Conservation (phyloP, 2,797 vertebrate species). For the Denticeps clupeoides region DNA sequence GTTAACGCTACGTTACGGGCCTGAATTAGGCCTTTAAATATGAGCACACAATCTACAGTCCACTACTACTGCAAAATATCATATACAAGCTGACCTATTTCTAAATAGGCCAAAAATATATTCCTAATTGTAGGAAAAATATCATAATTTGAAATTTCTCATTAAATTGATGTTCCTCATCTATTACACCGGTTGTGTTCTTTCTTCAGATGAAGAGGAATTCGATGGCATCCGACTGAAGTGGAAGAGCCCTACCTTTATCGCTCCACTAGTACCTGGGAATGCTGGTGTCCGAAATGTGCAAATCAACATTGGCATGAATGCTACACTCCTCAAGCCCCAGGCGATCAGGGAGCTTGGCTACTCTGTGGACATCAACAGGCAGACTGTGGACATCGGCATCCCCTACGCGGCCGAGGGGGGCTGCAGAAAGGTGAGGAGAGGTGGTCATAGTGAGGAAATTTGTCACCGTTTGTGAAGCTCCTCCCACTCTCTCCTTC, state of each 20-base stretch:
- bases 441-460: not conserved
- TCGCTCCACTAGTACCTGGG: conserved; percentile 15
- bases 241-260: conserved; percentile 37
- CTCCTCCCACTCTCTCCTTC: not conserved
- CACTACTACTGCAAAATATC: not conserved
- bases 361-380: conserved; percentile 22
- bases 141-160: not conserved
- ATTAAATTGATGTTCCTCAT: not conserved
- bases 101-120: too few relatives aligned
- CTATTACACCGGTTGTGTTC: not conserved
- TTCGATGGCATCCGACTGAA: conserved; percentile 27
- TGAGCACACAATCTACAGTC: not conserved
- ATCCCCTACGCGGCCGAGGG: conserved; percentile 44
- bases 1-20: too few relatives aligned
- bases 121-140: too few relatives aligned
- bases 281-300: not conserved
- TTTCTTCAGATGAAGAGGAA: conserved; percentile 21
- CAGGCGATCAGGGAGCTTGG: conserved; percentile 11
- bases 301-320: conserved; percentile 27
- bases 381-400: conserved; percentile 16
- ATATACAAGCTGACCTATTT: not conserved
- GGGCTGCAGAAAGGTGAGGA: conserved; percentile 42
- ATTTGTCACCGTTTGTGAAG: too few relatives aligned
- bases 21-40: too few relatives aligned
- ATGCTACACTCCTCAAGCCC: conserved; percentile 26